Evolutionary conservation across 2,888 invertebrate species (phyloP).

Genomic region (Cryptocephalus moraei): DNA sequence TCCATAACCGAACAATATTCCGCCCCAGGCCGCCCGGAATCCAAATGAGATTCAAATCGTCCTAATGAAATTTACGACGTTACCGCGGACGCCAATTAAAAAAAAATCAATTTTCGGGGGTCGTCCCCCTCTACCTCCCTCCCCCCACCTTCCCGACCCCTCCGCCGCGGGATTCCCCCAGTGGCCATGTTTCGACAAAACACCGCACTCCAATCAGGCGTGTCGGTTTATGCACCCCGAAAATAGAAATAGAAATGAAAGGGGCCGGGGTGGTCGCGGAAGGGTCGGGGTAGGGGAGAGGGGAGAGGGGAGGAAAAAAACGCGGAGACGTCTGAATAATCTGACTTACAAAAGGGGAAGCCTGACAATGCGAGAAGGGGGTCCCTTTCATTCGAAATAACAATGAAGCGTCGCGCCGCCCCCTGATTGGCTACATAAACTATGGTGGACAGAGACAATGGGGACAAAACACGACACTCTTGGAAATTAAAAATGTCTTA

Average conservation of each 20-base stretch:
- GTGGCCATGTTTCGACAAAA: conserved; percentile 12
- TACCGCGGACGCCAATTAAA: conserved; percentile 3
- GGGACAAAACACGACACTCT: conserved; percentile 23
- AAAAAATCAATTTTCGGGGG: not conserved
- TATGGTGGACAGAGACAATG: conserved; percentile 26
- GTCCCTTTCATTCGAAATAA: conserved; percentile 27
- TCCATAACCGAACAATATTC: too few relatives aligned
- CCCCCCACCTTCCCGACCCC: too few relatives aligned
- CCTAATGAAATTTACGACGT: not conserved
- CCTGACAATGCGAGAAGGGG: conserved; percentile 21
- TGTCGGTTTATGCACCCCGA: conserved; percentile 14
- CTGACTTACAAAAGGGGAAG: conserved; percentile 28
- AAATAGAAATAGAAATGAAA: not conserved
- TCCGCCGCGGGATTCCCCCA: too few relatives aligned
- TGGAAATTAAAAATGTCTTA: too few relatives aligned
- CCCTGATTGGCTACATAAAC: conserved; percentile 28
- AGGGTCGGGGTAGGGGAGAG: too few relatives aligned
- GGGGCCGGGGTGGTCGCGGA: too few relatives aligned
- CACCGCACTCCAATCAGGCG: conserved; percentile 19
- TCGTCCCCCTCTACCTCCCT: too few relatives aligned
- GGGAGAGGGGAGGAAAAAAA: not conserved
- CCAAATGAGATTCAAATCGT: conserved; percentile 2
- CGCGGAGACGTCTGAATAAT: conserved; percentile 21
- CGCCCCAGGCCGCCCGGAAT: not conserved
- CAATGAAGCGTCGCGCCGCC: conserved; percentile 25